phyloP scores from a whole-genome alignment of 2,797 vertebrate genomes.

The Chelidonichthys spinosus region DNA sequence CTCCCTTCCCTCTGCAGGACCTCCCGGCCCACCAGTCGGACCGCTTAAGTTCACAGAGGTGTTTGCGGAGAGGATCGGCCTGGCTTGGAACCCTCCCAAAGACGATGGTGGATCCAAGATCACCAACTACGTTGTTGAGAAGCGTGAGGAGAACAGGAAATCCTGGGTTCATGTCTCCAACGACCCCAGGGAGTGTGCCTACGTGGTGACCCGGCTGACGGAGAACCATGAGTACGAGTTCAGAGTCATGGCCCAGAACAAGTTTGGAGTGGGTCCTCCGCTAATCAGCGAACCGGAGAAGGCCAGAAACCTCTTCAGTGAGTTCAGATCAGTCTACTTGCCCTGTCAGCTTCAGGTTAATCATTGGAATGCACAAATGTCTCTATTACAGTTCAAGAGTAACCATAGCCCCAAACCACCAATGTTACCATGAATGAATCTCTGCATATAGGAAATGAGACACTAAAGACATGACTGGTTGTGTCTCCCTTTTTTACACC shows the following conservation, averaged over 20 bases:
- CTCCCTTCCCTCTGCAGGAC: slow-evolving; percentile 80
- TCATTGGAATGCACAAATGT: neutral
- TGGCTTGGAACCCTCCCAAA: slow-evolving; percentile 93
- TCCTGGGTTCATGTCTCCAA: slow-evolving; percentile 95
- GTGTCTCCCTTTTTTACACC: no score
- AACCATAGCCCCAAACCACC: no score
- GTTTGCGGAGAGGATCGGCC: slow-evolving; percentile 94
- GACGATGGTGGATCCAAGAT: slow-evolving; percentile 97
- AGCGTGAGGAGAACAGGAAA: slow-evolving; percentile 95
- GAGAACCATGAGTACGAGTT: slow-evolving; percentile 98
- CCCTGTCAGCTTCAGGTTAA: neutral
- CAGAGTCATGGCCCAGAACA: slow-evolving; percentile 98
- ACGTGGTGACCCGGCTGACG: slow-evolving; percentile 92
- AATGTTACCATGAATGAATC: no score
- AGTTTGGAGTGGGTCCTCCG: slow-evolving; percentile 94
- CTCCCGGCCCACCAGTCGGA: slow-evolving; percentile 91
- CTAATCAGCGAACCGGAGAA: slow-evolving; percentile 94
- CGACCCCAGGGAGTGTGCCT: slow-evolving; percentile 93
- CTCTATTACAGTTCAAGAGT: neutral
- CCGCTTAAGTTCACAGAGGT: slow-evolving; percentile 95
- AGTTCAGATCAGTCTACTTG: slow-evolving; percentile 71
- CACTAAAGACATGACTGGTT: no score
- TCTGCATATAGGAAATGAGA: no score
- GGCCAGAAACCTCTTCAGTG: slow-evolving; percentile 97
- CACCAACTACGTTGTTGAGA: slow-evolving; percentile 97